These are phyloP conservation scores for Spodoptera frugiperda DNA, from an alignment of 1,140 invertebrate species.

Conservation along the genomic window DNA sequence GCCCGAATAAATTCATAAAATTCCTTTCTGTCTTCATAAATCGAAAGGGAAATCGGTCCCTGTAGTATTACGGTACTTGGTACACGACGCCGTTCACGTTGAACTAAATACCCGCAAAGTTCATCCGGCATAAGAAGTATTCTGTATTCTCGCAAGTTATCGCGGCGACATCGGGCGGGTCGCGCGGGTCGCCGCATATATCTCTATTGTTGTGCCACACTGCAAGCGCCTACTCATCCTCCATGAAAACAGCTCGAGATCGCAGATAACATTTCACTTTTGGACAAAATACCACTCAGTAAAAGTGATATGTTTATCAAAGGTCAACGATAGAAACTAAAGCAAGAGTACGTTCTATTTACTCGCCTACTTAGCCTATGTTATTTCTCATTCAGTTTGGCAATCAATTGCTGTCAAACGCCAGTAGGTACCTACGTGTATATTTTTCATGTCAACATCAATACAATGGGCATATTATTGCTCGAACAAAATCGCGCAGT, in stretches of 20 bases:
- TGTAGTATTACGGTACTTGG: conserved; percentile 13
- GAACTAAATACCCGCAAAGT: conserved; percentile 27
- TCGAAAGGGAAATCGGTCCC: conserved; percentile 33
- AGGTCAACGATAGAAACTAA: conserved; percentile 54
- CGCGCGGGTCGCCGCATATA: conserved; percentile 64
- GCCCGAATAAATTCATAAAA: not conserved
- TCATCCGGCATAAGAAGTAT: conserved; percentile 19
- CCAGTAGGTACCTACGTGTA: conserved; percentile 11
- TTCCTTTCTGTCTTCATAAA: not conserved
- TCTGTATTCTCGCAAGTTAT: conserved; percentile 33
- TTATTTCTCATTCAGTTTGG: conserved; percentile 34
- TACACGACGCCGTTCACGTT: conserved; percentile 4
- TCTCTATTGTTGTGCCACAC: conserved; percentile 67
- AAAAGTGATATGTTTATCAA: conserved; percentile 62
- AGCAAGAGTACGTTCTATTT: conserved; percentile 42
- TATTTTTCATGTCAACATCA: conserved; percentile 40
- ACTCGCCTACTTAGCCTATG: conserved; percentile 37
- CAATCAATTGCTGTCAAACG: conserved; percentile 49
- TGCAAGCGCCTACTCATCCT: conserved; percentile 68
- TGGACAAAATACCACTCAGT: conserved; percentile 57
- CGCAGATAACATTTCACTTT: conserved; percentile 65
- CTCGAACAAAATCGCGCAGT: conserved; percentile 4
- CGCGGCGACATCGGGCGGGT: conserved; percentile 50
- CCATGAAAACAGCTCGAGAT: conserved; percentile 71
- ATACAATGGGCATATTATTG: conserved; percentile 40